Evolutionary conservation across 1,140 invertebrate genomes (phyloP).

Genomic region (Sycophila sp.): DNA sequence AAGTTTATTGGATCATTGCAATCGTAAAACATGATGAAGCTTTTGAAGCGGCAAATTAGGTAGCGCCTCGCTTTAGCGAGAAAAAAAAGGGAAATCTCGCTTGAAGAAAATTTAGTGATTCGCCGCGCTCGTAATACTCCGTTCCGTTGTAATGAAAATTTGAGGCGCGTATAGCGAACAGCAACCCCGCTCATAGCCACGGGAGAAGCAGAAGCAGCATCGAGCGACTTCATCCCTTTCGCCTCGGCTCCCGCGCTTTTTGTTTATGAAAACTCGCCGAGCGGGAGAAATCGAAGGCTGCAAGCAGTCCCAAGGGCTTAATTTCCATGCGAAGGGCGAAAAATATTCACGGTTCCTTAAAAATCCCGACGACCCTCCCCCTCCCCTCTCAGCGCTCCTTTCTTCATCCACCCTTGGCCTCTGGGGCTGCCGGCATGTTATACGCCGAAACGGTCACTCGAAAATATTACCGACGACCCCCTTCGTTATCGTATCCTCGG

Average conservation of each 20-base stretch:
- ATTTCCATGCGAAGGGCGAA: conserved; percentile 55
- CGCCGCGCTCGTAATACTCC: not conserved
- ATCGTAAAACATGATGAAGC: no score
- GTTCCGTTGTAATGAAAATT: not conserved
- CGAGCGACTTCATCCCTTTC: conserved; percentile 23
- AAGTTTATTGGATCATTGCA: no score
- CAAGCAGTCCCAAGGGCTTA: conserved; percentile 54
- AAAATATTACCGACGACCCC: conserved; percentile 2
- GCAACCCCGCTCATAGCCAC: not conserved
- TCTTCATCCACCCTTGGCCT: conserved; percentile 47
- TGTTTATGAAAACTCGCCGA: conserved; percentile 2
- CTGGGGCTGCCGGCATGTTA: conserved; percentile 51
- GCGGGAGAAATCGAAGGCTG: conserved; percentile 30
- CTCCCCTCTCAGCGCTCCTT: no score
- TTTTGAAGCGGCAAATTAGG: no score
- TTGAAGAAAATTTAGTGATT: not conserved
- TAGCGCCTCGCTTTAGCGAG: no score
- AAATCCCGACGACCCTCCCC: conserved; percentile 59
- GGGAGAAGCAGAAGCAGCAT: not conserved
- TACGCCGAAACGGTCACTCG: conserved; percentile 58
- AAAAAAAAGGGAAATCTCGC: not conserved
- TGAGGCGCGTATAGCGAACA: no score
- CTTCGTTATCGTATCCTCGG: conserved; percentile 22
- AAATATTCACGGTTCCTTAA: conserved; percentile 64
- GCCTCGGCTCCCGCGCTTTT: not conserved